A percentile compares a stretch with the other conserved stretches of the same genome.
Conservation (phyloP, 2,888 invertebrate genomes). For the Drosophila phalerata region DNA sequence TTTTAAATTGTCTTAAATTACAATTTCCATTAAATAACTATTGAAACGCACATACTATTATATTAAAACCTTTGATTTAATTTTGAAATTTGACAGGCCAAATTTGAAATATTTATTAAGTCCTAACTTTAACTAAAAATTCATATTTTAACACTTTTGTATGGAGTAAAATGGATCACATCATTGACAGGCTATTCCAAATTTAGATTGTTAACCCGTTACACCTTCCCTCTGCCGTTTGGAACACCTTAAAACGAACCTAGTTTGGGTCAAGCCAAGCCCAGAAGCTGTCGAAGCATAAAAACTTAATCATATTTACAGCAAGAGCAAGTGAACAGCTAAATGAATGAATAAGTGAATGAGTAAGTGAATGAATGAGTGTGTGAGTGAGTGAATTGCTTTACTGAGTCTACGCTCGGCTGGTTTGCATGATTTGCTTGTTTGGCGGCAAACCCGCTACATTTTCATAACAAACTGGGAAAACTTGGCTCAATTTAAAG, state of each 20-base stretch:
- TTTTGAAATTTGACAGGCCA: too few relatives aligned
- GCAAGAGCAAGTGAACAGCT: conserved; percentile 47
- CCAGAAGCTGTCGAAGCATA: conserved; percentile 75
- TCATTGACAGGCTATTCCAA: neutral
- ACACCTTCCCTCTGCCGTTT: neutral
- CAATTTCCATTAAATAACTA: too few relatives aligned
- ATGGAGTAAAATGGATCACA: too few relatives aligned
- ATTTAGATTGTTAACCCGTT: neutral
- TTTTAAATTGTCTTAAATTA: too few relatives aligned
- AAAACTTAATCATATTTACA: conserved; percentile 69
- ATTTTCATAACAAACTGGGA: conserved; percentile 52
- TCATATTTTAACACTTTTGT: too few relatives aligned
- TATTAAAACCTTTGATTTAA: too few relatives aligned
- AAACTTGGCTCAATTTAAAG: conserved; percentile 60
- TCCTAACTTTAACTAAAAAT: too few relatives aligned
- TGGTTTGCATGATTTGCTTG: conserved; percentile 56
- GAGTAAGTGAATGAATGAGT: conserved; percentile 9
- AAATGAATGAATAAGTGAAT: conserved; percentile 37
- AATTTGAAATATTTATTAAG: too few relatives aligned
- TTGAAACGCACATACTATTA: too few relatives aligned
- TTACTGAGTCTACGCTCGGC: conserved; percentile 52
- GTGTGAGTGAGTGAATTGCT: conserved; percentile 34
- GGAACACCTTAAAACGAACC: conserved; percentile 12
- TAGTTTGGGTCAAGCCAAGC: conserved; percentile 22
- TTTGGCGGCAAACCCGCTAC: conserved; percentile 48